phyloP scores from a whole-genome alignment of 1,140 invertebrate genomes.

The Leptinotarsa lineolata region DNA sequence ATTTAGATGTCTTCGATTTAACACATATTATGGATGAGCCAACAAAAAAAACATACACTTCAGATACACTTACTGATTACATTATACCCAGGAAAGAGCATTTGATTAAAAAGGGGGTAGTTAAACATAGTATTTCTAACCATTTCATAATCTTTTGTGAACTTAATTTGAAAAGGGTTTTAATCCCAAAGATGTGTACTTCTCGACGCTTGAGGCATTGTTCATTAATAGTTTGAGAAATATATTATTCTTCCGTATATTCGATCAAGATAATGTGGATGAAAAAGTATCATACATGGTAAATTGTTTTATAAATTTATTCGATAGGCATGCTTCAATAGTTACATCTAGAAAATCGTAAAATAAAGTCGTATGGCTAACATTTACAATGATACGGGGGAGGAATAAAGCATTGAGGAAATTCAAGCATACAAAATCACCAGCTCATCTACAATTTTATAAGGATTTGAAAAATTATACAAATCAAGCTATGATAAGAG shows the following conservation, averaged over 20 bases:
- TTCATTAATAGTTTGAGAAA: neutral
- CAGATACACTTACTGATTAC: neutral
- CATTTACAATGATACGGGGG: neutral
- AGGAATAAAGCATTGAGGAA: too few species aligned
- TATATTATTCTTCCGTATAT: neutral
- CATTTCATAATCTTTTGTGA: neutral
- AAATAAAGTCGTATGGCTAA: neutral
- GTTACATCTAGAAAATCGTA: neutral
- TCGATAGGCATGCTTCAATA: too few species aligned
- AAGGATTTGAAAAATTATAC: too few species aligned
- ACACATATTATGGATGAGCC: neutral
- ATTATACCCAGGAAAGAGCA: neutral
- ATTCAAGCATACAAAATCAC: too few species aligned
- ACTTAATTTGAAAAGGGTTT: neutral
- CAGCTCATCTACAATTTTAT: too few species aligned
- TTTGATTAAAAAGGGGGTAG: neutral
- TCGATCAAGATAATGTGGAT: constrained; percentile 10
- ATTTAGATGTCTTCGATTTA: neutral
- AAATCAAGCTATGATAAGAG: too few species aligned
- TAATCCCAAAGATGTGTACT: neutral
- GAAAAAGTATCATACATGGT: constrained; percentile 5
- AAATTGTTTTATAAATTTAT: too few species aligned
- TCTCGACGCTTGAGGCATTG: neutral
- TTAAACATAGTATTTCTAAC: neutral
- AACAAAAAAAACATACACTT: neutral